Evolutionary conservation across 2,888 invertebrate genomes (phyloP).

Genomic region (Glaucopsyche alexis): DNA sequence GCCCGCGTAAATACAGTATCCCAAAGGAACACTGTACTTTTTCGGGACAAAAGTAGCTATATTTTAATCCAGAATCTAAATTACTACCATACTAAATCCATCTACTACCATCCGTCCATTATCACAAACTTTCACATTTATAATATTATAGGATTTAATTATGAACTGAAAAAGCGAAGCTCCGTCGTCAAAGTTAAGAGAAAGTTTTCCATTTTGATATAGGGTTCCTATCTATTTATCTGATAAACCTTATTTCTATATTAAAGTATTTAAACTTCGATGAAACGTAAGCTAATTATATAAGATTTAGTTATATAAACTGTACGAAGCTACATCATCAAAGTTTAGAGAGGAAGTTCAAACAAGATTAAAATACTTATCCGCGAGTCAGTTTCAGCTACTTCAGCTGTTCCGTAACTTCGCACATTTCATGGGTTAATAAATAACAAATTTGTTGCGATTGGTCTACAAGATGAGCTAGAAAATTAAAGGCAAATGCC

Average conservation of each 20-base stretch:
- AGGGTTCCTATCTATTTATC: neutral
- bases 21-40: no score
- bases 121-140: no score
- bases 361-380: conserved; percentile 17
- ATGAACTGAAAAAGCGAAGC: no score
- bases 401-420: conserved; percentile 10
- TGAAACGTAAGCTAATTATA: conserved; percentile 8
- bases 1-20: no score
- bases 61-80: no score
- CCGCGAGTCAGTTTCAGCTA: conserved; percentile 17
- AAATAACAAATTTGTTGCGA: neutral
- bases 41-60: no score
- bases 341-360: conserved; percentile 21
- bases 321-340: neutral
- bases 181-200: no score
- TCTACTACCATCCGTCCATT: no score
- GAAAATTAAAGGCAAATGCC: neutral
- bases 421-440: neutral
- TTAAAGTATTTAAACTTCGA: neutral
- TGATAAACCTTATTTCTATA: neutral
- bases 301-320: conserved; percentile 8
- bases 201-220: neutral
- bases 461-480: neutral
- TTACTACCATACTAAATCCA: no score
- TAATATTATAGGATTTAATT: no score